These are phyloP conservation scores for Maniola hyperantus DNA, from an alignment of 2,888 invertebrate species.

Conservation along the genomic window DNA sequence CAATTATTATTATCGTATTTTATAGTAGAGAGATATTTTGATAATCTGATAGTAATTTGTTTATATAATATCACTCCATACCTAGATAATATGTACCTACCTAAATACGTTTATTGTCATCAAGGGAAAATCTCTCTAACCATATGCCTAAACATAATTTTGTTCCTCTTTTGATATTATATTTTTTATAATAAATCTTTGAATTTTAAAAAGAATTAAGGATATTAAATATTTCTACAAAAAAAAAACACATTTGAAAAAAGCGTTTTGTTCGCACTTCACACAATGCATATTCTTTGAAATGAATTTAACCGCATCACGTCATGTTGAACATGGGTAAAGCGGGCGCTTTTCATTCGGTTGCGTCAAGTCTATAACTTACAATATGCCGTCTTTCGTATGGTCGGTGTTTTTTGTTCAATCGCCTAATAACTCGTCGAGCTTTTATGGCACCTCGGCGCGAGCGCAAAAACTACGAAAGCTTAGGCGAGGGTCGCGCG, in stretches of 20 bases:
- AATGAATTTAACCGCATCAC: conserved; percentile 72
- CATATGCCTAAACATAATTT: neutral
- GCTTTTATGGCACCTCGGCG: conserved; percentile 80
- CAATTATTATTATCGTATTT: neutral
- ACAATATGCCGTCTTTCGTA: conserved; percentile 69
- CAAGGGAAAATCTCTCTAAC: too few relatives aligned
- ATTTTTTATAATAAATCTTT: neutral
- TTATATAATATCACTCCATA: neutral
- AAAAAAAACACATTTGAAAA: conserved; percentile 32
- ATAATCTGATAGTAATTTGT: neutral
- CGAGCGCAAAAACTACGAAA: conserved; percentile 82
- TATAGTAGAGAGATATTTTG: neutral
- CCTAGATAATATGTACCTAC: too few relatives aligned
- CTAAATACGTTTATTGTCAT: too few relatives aligned
- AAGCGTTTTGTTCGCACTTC: conserved; percentile 68
- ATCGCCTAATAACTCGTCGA: conserved; percentile 77
- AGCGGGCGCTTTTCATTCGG: conserved; percentile 58
- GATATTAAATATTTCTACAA: conserved; percentile 5
- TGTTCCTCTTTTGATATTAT: neutral
- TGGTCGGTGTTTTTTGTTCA: conserved; percentile 69
- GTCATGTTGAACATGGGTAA: conserved; percentile 62
- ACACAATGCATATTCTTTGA: conserved; percentile 65
- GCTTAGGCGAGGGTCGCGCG: conserved; percentile 74
- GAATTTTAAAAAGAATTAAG: conserved; percentile 9
- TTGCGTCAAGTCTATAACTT: conserved; percentile 71